Evolutionary conservation across 2,888 invertebrate species (phyloP), one percentile per base, ranked within the genome.

Genomic region (Pedicia rivosa): DNA sequence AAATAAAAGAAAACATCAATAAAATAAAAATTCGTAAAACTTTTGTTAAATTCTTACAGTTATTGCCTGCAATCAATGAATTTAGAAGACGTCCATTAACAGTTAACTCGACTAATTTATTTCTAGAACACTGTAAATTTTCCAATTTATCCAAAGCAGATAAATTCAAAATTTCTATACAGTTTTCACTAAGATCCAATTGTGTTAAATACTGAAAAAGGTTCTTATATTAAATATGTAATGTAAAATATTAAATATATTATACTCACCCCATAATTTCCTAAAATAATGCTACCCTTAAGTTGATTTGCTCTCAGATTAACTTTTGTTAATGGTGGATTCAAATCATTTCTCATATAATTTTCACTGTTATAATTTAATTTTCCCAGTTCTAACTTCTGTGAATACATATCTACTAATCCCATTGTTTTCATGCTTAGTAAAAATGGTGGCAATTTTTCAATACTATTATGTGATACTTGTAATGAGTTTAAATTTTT

Each of bases 241-340:
- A 10, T 24, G 8, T 3, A 24, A 10, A 24, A 24, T 24, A 6
- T 20, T 6, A 20, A 6, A 20, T 20, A 8, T 6, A 20, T 20
- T n/a, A 39, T 41, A 62, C 70, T 69, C 66, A 83, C 84, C 56
- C 81, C 82, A 59, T 84, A 84, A 57, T 83, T 84, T 38, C 82
- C 84, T 36, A 86, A 70, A 46, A 84, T 77, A 43, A 86, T 84
- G 61, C 78, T 82, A 39, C 84, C 84, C 57, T 83, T 82, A 19
- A 84, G 62, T 44, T 76, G 71, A 57, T 83, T 84, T 43, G 78
- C 74, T 37, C 81, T 66, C 27, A 84, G 63, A 54, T 80, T 82
- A n/a, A 83, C 72, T 44, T 71, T 77, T 25, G 76, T 76, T 13
- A 81, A 60, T 8, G 72, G 70, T 15, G 69, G 60, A 37, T 47